Conservation (phyloP, 2,113 vertebrate species). For the Eretmochelys imbricata region DNA sequence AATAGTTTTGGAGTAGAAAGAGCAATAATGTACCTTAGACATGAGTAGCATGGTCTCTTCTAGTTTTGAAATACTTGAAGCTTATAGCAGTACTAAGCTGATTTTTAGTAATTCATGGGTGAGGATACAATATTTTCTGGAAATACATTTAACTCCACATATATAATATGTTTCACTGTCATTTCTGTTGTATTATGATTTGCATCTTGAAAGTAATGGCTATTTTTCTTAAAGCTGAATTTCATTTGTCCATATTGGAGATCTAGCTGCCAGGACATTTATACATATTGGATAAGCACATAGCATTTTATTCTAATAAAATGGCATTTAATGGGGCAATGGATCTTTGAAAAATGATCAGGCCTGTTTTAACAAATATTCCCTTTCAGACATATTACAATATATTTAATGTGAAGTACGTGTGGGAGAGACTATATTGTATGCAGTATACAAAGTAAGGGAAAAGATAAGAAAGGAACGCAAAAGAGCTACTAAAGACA, state of each 20-base stretch:
- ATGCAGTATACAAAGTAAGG: background rate
- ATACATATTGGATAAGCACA: slow-evolving; percentile 28
- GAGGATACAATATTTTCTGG: background rate
- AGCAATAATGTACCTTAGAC: background rate
- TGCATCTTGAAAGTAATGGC: background rate
- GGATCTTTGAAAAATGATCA: background rate
- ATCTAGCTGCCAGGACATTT: background rate
- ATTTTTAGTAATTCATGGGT: background rate
- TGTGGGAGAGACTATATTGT: background rate
- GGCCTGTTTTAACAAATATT: background rate
- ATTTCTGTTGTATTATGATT: background rate
- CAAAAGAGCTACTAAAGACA: background rate
- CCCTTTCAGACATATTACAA: background rate
- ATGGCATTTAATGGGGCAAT: background rate
- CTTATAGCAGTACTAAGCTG: background rate
- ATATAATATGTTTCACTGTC: background rate
- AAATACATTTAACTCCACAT: background rate
- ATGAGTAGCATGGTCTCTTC: background rate
- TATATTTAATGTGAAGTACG: background rate
- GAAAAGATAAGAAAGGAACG: slow-evolving; percentile 10
- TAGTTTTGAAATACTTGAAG: background rate
- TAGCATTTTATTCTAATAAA: slow-evolving; percentile 25
- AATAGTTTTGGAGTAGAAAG: background rate
- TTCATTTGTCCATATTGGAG: background rate
- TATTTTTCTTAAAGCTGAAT: slow-evolving; percentile 18